Base-by-base conservation (phyloP, 2,888 invertebrate genomes). In the Rhingia rostrata region DNA sequence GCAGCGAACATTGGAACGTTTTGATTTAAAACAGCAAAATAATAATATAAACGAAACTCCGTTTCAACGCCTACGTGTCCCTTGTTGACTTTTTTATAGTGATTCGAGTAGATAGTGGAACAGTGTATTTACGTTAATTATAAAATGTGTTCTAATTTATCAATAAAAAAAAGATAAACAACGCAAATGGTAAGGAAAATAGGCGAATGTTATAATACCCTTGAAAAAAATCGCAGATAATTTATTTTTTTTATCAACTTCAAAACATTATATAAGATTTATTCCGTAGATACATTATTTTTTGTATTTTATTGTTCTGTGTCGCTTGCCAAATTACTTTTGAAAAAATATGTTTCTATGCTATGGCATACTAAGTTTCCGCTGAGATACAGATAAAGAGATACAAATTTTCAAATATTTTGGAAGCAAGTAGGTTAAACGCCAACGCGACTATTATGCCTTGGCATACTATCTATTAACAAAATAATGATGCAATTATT, bases 371-470 rank as follows among this genome's bases (percentile, higher is more conserved):
- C 43, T 66, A 33, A 41, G 14, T 70, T 75, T 67, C 51, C 37
- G 53, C 51, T n/a, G 47, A 67, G 51, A 79, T 73, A 73, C 47
- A 83, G 41, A 63, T 43, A 43, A 64, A 43, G 22, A n/a, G n/a
- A n/a, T n/a, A n/a, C n/a, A n/a, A n/a, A n/a, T n/a, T 56, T 84
- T 66, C n/a, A 14, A 74, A 53, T 67, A 37, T 84, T 82, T 80
- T 80, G 70, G 66, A 80, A 70, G 70, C 84, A 84, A 84, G 70
- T 84, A 80, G 84, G 74, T 84, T 84, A 84, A 74, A 64, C 84
- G 54, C 84, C 84, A 60, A 74, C 84, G 67, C 70, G 7, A 61
- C 84, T 70, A 53, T 43, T 70, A 75, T 75, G 74, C 79, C 80
- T 84, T 84, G 84, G 84, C 84, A 84, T 70, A 70, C 49, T 70